These are phyloP conservation scores for Diabrotica balteata DNA, from an alignment of 2,888 invertebrate genomes.

Conservation along the genomic window DNA sequence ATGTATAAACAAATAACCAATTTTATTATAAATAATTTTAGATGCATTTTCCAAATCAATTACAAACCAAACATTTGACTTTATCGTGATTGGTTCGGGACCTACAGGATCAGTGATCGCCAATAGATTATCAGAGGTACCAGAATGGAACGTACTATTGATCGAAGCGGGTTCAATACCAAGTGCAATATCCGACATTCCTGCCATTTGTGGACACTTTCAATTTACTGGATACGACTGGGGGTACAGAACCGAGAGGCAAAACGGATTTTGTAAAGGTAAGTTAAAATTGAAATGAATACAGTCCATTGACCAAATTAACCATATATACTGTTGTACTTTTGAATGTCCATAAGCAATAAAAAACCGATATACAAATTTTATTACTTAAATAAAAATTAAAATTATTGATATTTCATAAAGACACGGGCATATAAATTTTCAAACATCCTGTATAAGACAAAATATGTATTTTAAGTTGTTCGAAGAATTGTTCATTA, in stretches of 20 bases:
- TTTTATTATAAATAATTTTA: background rate
- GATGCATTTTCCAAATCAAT: background rate
- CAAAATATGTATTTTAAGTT: no score
- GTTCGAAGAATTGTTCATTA: no score
- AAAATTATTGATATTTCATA: no score
- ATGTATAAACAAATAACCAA: no score
- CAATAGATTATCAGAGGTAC: slow-evolving; percentile 20
- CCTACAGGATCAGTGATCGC: slow-evolving; percentile 24
- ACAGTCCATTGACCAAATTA: no score
- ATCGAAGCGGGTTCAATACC: slow-evolving; percentile 24
- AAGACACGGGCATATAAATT: no score
- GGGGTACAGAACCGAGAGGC: slow-evolving; percentile 23
- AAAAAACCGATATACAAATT: no score
- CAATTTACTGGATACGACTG: slow-evolving; percentile 24
- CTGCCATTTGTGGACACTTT: slow-evolving; percentile 11
- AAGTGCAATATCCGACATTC: slow-evolving; percentile 7
- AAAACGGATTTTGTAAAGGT: slow-evolving; percentile 18
- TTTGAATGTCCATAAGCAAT: no score
- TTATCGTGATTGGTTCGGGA: slow-evolving; percentile 26
- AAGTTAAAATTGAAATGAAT: background rate
- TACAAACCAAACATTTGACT: slow-evolving; percentile 19
- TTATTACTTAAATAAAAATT: no score
- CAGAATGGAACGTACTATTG: slow-evolving; percentile 14
- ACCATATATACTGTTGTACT: no score
- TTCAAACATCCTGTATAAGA: no score